Base-by-base conservation (phyloP, 2,888 invertebrate genomes). In the Trissolcus japonicus region DNA sequence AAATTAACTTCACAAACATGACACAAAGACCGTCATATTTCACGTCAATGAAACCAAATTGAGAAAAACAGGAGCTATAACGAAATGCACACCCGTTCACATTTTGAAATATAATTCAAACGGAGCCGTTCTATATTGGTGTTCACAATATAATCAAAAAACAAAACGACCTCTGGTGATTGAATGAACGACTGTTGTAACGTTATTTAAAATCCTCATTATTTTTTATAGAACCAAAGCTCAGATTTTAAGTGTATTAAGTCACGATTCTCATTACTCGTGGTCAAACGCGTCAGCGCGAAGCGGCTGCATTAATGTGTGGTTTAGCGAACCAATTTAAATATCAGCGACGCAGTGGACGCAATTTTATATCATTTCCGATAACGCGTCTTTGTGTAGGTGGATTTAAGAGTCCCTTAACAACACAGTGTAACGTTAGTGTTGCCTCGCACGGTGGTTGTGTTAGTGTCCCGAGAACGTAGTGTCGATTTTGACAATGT, bases 281-380 rank as follows among this genome's bases (percentile, higher is more conserved):
- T 65, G 79, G 65, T 57, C 71, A 72, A 77, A 67, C 69, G 67
- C 65, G 75, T 75, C 71, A 75, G 79, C 74, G 80, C 74, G 79
- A 78, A 79, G 82, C 79, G 80, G 78, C 82, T 83, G 86, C 87
- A 88, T 88, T 88, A 88, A 88, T 87, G 86, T 86, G 88, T 87
- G 87, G 86, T 88, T 89, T 88, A 88, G 88, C 88, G 87, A 86
- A 89, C 87, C 88, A 89, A 89, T 88, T 88, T 89, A 88, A 88
- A 88, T 88, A 88, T 89, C 87, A 87, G 87, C 87, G 85, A 85
- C 87, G 86, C 84, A 86, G 85, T 88, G 83, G 85, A 88, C 88
- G 88, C 89, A 89, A 89, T 89, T 88, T 89, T 89, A 88, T 88
- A 88, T 88, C 86, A 88, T 89, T 89, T 88, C 88, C 88, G 88